Percentiles rank a stretch among this genome's conserved stretches.
These are phyloP conservation scores for Tetrao urogallus DNA, from an alignment of 2,113 vertebrate genomes.

Conservation along the genomic window DNA sequence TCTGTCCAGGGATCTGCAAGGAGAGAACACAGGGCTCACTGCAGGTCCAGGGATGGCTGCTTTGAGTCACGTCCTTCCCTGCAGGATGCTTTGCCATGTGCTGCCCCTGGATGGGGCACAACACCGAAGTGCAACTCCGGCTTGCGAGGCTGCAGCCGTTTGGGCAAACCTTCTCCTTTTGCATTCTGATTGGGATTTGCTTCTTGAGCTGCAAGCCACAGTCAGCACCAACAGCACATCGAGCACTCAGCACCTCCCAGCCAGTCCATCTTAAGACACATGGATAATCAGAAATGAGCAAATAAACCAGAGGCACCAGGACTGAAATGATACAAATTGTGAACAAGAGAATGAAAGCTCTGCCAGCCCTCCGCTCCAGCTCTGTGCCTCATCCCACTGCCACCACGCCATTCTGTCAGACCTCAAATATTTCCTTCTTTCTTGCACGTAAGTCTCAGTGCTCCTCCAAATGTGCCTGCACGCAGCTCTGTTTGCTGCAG, in stretches of 20 bases:
- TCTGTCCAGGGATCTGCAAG: conserved; percentile 86
- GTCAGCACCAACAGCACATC: background rate
- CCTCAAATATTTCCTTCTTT: background rate
- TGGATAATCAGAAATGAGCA: background rate
- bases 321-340: background rate
- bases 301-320: background rate
- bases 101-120: background rate
- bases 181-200: background rate
- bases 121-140: background rate
- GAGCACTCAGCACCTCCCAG: background rate
- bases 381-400: too few relatives aligned
- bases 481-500: background rate
- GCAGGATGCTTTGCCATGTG: fast-evolving
- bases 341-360: background rate
- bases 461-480: background rate
- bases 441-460: background rate
- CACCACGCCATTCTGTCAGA: background rate
- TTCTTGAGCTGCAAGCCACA: background rate
- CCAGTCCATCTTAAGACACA: background rate
- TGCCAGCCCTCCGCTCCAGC: too few relatives aligned
- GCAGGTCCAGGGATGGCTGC: background rate
- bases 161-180: background rate
- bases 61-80: background rate
- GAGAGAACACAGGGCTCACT: background rate
- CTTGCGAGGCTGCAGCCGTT: background rate